These are phyloP conservation scores for Orycteropus afer DNA, from an alignment of 2,113 vertebrate genomes.

Conservation along the genomic window DNA sequence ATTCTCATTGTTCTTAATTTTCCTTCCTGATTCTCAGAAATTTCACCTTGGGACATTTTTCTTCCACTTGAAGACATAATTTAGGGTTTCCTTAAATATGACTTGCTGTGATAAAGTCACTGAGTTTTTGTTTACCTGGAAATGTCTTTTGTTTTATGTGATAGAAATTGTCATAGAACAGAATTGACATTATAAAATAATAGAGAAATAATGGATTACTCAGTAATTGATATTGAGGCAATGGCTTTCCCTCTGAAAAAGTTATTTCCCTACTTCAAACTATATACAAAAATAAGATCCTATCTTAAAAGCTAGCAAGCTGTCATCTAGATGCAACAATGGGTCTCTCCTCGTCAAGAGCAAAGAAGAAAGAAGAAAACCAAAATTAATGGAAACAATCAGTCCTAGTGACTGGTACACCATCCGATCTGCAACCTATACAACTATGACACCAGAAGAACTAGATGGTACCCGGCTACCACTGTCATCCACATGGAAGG, in stretches of 20 bases:
- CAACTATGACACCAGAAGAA: no score
- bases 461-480: no score
- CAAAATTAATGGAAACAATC: no score
- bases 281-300: not conserved
- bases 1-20: not conserved
- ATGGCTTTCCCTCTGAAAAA: conserved; percentile 16
- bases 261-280: not conserved
- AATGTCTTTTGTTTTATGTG: not conserved
- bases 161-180: not conserved
- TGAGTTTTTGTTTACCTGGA: conserved; percentile 22
- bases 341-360: no score
- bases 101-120: not conserved
- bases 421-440: no score
- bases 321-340: no score
- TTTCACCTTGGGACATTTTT: not conserved
- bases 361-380: no score
- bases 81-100: not conserved
- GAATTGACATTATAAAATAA: not conserved
- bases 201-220: not conserved
- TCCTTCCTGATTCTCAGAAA: not conserved
- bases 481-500: no score
- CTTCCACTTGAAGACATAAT: not conserved
- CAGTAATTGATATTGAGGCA: not conserved
- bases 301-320: no score
- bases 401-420: no score